These are phyloP conservation scores for Bathynomus jamesi DNA, from an alignment of 1,140 invertebrate genomes.

Conservation along the genomic window DNA sequence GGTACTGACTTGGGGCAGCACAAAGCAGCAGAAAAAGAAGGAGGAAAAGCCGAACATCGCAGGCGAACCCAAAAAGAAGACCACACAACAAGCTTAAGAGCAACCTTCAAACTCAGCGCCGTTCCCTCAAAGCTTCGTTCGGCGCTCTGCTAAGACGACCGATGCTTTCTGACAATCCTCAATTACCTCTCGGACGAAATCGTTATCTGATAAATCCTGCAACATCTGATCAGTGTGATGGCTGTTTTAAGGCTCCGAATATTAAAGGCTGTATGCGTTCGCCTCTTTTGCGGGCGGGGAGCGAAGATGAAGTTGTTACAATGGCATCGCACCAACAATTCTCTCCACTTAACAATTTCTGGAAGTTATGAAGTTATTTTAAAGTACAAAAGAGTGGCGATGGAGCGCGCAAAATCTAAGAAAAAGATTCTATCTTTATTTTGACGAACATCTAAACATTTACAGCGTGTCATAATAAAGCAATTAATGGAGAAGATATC, in stretches of 20 bases:
- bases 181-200: background rate
- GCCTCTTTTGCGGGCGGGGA: background rate
- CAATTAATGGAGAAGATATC: no score
- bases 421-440: no score
- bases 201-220: background rate
- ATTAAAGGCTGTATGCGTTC: background rate
- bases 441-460: no score
- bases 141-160: background rate
- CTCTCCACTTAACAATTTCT: no score
- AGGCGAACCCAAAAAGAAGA: background rate
- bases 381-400: no score
- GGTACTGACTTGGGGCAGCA: background rate
- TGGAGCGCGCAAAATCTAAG: no score
- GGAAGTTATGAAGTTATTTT: no score
- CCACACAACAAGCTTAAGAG: background rate
- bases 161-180: background rate
- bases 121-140: background rate
- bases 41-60: background rate
- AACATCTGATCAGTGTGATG: background rate
- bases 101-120: background rate
- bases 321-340: background rate
- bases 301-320: background rate
- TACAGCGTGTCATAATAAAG: no score
- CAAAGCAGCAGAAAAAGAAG: background rate
- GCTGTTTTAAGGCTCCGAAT: background rate